Evolutionary conservation across 2,797 vertebrate genomes (phyloP), one percentile per base, ranked within the genome.

Genomic region (Pelochelys cantorii): DNA sequence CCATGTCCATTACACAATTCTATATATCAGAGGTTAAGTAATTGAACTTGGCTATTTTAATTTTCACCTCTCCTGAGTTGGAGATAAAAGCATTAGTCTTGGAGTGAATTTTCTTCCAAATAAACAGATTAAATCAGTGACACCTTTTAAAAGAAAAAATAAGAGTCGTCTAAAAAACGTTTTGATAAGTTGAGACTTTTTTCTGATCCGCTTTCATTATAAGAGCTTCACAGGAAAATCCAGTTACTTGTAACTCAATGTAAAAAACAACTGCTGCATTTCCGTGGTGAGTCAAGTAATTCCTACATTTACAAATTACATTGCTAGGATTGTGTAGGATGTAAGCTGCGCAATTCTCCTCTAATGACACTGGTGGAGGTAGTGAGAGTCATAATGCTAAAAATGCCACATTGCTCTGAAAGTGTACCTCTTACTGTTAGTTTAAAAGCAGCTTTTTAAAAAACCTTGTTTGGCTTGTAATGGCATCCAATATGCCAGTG

Each of bases 71-170:
- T 77, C 89, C 83, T 85, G 95, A 57, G 74, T 37, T 90, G 93
- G 86, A 54, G 87, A 95, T 90, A 94, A 92, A 91, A 95, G 94
- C 94, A 74, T 84, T 93, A 92, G 20, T 62, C 48, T 2, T 90
- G 89, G 74, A 86, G 95, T 94, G 93, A 96, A 96, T 94, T 94
- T 96, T 93, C 91, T 87, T 96, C 88, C 81, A 91, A 87, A 42
- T 90, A 96, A 96, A 93, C 90, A 62, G 96, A 97, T 91, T 71
- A 96, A 94, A 94, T 87, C 91, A 96, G 86, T 25, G 82, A 94
- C 95, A 94, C 55, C 68, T 80, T 96, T 96, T 93, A 75, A 96
- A 48, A 48, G 42, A 81, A 88, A 97, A 95, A 84, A 83, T 57
- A 88, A 68, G 96, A 96, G 81, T 87, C 59, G 52, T 83, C 88